phyloP scores from a whole-genome alignment of 2,113 vertebrate genomes.

The Cinclus mexicanus region DNA sequence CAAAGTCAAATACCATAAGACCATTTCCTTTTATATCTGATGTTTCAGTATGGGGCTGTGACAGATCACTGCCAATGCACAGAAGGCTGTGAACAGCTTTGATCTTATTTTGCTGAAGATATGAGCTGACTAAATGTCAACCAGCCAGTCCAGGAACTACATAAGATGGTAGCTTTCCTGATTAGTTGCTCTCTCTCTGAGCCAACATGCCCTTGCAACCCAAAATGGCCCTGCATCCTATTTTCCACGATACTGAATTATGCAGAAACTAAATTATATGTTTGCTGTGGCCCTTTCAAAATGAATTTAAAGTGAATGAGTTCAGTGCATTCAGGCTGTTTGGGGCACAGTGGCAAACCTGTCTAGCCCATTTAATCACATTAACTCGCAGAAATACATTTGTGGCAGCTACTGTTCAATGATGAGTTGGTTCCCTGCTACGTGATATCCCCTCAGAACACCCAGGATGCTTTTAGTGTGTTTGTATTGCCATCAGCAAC shows the following conservation, averaged over 20 bases:
- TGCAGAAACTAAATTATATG: background rate
- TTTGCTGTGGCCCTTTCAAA: background rate
- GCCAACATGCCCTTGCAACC: background rate
- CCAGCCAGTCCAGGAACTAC: background rate
- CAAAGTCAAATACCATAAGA: background rate
- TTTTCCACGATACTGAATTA: background rate
- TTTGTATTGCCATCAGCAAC: background rate
- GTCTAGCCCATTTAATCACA: background rate
- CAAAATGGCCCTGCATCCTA: background rate
- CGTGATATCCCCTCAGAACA: background rate
- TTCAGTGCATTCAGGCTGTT: background rate
- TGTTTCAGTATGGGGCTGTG: background rate
- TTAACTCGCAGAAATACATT: background rate
- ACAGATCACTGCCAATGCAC: background rate
- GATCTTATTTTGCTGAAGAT: background rate
- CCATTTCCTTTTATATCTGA: background rate
- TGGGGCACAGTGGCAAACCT: background rate
- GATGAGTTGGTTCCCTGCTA: fast-evolving
- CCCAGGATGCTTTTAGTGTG: background rate
- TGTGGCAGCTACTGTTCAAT: background rate
- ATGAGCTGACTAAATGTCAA: background rate
- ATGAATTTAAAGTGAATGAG: background rate
- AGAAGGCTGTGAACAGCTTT: conserved; percentile 5
- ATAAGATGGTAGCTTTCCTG: background rate
- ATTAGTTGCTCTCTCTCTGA: background rate